Percentiles rank a stretch among this genome's conserved stretches.
Evolutionary conservation across 2,113 vertebrate species (phyloP).

Genomic region (Rhynchopsitta pachyrhyncha): DNA sequence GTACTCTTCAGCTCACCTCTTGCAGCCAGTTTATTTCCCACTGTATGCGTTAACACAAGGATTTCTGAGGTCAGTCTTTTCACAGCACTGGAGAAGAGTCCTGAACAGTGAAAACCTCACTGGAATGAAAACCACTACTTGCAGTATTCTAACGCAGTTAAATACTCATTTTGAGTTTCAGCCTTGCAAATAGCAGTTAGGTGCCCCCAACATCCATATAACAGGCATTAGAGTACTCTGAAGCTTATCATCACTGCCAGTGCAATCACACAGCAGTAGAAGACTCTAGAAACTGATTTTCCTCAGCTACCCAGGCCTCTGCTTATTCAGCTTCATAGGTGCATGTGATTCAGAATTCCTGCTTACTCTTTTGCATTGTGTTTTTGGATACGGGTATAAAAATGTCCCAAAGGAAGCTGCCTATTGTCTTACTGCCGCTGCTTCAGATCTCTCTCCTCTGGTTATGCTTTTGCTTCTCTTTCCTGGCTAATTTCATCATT

Average conservation of each 20-base stretch:
- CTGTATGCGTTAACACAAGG: not conserved
- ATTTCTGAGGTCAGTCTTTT: not conserved
- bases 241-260: not conserved
- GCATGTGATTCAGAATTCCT: not conserved
- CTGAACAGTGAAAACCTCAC: not conserved
- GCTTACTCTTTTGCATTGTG: not conserved
- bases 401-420: not conserved
- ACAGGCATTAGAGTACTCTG: not conserved
- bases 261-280: not conserved
- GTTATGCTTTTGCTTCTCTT: not conserved
- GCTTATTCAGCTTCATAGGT: not conserved
- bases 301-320: not conserved
- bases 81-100: not conserved
- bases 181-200: not conserved
- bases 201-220: not conserved
- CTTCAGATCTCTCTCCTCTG: not conserved
- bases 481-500: not conserved
- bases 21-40: not conserved
- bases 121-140: not conserved
- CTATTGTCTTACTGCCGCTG: not conserved
- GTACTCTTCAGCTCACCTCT: not conserved
- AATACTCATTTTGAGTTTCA: not conserved
- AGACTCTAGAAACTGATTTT: not conserved
- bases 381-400: not conserved
- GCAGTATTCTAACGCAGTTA: not conserved